phyloP scores from a whole-genome alignment of 2,888 invertebrate species.

The Cerastoderma edule region DNA sequence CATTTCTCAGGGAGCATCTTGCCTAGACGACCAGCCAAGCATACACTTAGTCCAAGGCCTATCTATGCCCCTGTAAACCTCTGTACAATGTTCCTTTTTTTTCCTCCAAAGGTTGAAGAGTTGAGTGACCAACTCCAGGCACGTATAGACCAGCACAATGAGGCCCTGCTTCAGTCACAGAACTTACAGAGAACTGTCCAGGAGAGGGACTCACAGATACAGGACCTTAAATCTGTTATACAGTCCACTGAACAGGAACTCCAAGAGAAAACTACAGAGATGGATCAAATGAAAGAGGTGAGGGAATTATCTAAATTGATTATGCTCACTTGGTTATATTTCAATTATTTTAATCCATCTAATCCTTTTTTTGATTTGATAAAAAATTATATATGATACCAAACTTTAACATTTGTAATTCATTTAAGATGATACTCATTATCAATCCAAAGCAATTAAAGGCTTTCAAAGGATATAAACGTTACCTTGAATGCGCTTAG shows the following conservation, averaged over 20 bases:
- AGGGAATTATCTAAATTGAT: background rate
- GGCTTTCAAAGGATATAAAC: too few relatives aligned
- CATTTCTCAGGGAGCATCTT: background rate
- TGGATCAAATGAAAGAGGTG: slow-evolving; percentile 87
- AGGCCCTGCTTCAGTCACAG: slow-evolving; percentile 85
- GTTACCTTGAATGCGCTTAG: too few relatives aligned
- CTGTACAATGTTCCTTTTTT: background rate
- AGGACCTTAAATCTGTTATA: slow-evolving; percentile 88
- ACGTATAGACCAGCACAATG: slow-evolving; percentile 75
- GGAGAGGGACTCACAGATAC: slow-evolving; percentile 78
- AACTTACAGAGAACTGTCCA: slow-evolving; percentile 90
- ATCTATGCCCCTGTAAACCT: too few relatives aligned
- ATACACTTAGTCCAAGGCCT: too few relatives aligned
- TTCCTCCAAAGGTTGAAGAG: slow-evolving; percentile 88
- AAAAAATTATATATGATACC: too few relatives aligned
- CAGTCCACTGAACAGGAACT: slow-evolving; percentile 72
- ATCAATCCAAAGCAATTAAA: too few relatives aligned
- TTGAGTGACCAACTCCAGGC: slow-evolving; percentile 88
- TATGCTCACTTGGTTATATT: too few relatives aligned
- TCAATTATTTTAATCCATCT: too few relatives aligned
- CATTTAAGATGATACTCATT: too few relatives aligned
- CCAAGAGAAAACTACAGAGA: slow-evolving; percentile 86
- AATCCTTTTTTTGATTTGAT: too few relatives aligned
- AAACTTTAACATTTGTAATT: too few relatives aligned
- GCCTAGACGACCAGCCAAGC: too few relatives aligned